Base-by-base conservation (phyloP, 2,797 vertebrate species). In the Hydrophis major region DNA sequence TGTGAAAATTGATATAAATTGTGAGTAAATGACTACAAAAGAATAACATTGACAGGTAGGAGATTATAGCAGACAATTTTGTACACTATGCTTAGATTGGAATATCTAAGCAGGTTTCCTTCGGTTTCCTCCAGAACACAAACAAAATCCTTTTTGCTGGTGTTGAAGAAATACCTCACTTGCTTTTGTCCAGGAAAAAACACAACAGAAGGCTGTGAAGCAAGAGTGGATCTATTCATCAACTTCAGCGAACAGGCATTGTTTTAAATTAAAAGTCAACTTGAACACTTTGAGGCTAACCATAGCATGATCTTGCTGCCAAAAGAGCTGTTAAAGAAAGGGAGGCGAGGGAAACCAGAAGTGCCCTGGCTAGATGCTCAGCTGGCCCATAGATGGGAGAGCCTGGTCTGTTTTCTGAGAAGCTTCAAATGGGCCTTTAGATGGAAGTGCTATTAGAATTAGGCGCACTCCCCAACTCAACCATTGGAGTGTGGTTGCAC, bases 201-300 rank as follows among this genome's bases (percentile, higher is more conserved):
- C 28, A 32, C 13, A 69, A 69, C 13, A 69, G n/a, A 10, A 89
- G 50, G 55, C 42, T 78, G 53, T 66, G 47, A 88, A 92, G 93
- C 92, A 90, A 6, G 69, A 90, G 93, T 93, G 93, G 95, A 88
- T 96, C 95, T 95, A 97, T 98, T 98, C 97, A 98, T 89, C 96
- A 92, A 90, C 93, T 95, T 95, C 96, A 95, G 94, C 0, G 2
- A 25, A 69, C 94, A 93, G 95, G 92, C 93, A 96, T 92, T 86
- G 88, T 10, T 93, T 55, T 95, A 92, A 95, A 92, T 94, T 96
- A 95, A 95, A 93, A 93, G 88, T 91, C 93, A 90, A 89, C 87
- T 0, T 25, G 91, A 63, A 63, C 96, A 96, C 90, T 93, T 92
- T 94, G 89, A 1, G 50, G 60, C 91, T 95, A 93, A 97, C 96